A percentile compares a stretch with the other conserved stretches of the same genome.
phyloP scores from a whole-genome alignment of 2,888 invertebrate genomes.

The Cybosia mesomella region DNA sequence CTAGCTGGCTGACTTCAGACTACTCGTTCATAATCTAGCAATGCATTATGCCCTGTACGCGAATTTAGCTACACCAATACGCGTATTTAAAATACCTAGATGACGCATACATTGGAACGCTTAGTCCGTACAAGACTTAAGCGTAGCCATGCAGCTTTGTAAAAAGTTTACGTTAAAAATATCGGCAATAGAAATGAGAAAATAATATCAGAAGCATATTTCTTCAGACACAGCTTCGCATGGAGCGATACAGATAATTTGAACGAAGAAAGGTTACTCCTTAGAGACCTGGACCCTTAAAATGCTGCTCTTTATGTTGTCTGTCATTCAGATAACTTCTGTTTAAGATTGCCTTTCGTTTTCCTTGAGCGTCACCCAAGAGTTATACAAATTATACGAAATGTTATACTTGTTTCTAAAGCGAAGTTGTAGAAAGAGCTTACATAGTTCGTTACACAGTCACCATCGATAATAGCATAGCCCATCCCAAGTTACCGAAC shows the following conservation, averaged over 20 bases:
- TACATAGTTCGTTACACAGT: background rate
- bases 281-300: conserved; percentile 45
- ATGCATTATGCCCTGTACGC: no score
- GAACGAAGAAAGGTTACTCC: conserved; percentile 57
- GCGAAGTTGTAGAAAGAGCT: background rate
- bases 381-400: conserved; percentile 32
- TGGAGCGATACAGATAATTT: conserved; percentile 60
- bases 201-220: conserved; percentile 47
- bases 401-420: background rate
- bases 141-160: background rate
- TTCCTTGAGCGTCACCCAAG: conserved; percentile 33
- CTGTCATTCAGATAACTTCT: conserved; percentile 46
- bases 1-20: no score
- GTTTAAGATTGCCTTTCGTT: conserved; percentile 44
- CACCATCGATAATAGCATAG: no score
- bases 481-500: no score
- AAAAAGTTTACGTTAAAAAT: conserved; percentile 28
- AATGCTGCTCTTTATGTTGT: conserved; percentile 51
- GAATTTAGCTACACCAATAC: no score
- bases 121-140: no score
- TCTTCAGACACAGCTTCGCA: conserved; percentile 46
- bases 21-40: no score
- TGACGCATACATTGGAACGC: no score
- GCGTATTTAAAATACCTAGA: no score
- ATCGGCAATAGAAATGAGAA: conserved; percentile 38